Evolutionary conservation across 2,888 invertebrate genomes (phyloP).

Genomic region (Graphium colonna): DNA sequence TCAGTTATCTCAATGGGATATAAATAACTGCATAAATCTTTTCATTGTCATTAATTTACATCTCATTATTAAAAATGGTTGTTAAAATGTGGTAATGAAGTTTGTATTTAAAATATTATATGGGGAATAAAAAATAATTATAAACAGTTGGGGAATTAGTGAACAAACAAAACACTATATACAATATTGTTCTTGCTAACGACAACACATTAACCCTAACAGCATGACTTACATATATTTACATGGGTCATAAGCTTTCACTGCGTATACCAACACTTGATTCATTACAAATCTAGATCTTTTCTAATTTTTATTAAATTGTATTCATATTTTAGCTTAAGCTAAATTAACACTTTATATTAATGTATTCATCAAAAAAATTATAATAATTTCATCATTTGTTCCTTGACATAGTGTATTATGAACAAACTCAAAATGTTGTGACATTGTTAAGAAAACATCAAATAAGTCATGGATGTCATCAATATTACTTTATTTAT

Average conservation of each 20-base stretch:
- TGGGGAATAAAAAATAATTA: no score
- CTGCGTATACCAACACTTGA: constrained; percentile 20
- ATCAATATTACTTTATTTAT: background rate
- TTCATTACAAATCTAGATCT: constrained; percentile 16
- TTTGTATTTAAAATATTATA: no score
- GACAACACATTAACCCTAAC: constrained; percentile 18
- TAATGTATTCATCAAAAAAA: no score
- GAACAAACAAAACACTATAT: background rate
- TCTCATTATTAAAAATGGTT: no score
- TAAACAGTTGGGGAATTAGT: no score
- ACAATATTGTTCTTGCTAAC: constrained; percentile 3
- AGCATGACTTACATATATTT: constrained; percentile 20
- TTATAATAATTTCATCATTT: background rate
- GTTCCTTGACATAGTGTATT: background rate
- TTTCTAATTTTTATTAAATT: constrained; percentile 2
- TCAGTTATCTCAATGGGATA: background rate
- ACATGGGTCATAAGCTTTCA: constrained; percentile 12
- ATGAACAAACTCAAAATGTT: no score
- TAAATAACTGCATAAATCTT: background rate
- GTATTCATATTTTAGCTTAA: constrained; percentile 11
- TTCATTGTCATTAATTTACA: no score
- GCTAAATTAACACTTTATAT: background rate
- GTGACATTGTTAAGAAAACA: no score
- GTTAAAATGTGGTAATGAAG: no score
- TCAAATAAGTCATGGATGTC: background rate